Percentiles rank a stretch among this genome's conserved stretches.
Conservation (phyloP, 1,140 invertebrate species). For the Campoletis sonorensis region DNA sequence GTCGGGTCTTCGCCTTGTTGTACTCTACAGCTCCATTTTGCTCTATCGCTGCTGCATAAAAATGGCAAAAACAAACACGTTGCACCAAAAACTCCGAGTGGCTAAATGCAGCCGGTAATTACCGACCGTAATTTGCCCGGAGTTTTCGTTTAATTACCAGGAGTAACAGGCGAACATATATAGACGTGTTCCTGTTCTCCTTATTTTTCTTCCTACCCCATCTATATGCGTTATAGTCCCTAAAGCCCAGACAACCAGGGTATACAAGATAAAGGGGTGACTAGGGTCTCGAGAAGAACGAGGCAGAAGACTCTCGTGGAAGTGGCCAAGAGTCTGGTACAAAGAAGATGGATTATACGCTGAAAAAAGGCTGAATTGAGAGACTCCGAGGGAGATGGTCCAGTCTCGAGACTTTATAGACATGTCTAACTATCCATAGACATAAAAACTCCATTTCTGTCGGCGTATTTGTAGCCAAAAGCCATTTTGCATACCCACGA, state of each 20-base stretch:
- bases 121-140: slow-evolving; percentile 55
- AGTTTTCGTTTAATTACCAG: slow-evolving; percentile 63
- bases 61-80: slow-evolving; percentile 38
- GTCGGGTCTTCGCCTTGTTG: background rate
- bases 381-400: background rate
- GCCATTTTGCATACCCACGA: too few relatives aligned
- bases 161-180: slow-evolving; percentile 47
- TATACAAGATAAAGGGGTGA: background rate
- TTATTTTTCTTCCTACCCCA: background rate
- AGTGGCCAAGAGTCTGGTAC: background rate
- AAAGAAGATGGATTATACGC: slow-evolving; percentile 2
- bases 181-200: background rate
- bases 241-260: slow-evolving; percentile 1
- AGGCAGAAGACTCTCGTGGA: slow-evolving; percentile 1
- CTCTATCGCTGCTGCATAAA: background rate
- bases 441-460: too few relatives aligned
- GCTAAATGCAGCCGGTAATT: slow-evolving; percentile 56
- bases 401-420: background rate
- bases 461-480: too few relatives aligned
- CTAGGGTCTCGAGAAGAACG: slow-evolving; percentile 2
- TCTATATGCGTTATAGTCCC: background rate
- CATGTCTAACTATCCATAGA: too few relatives aligned
- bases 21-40: background rate
- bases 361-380: background rate
- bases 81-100: slow-evolving; percentile 42